Evolutionary conservation across 2,797 vertebrate genomes (phyloP).

Genomic region (Cynodonichthys magdalenae): DNA sequence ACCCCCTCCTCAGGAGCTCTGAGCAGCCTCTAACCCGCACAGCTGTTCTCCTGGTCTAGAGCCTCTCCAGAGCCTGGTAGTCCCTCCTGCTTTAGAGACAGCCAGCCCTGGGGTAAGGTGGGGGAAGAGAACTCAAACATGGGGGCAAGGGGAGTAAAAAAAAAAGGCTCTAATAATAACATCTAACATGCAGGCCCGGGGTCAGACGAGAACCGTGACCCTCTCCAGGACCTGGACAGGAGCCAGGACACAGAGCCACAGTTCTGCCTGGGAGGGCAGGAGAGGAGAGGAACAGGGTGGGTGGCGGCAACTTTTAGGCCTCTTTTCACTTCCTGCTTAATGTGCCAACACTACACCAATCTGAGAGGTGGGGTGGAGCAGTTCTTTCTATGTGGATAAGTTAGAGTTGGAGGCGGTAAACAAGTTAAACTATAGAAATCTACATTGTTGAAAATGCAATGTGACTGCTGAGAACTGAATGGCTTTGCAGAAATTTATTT

Average conservation of each 20-base stretch:
- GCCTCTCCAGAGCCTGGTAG: conserved; percentile 73
- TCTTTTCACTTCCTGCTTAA: conserved; percentile 74
- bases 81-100: conserved; percentile 78
- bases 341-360: conserved; percentile 27
- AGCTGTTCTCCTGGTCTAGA: conserved; percentile 84
- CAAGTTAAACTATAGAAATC: conserved; percentile 31
- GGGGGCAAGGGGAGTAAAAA: conserved; percentile 58
- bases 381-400: conserved; percentile 17
- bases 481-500: too few species aligned
- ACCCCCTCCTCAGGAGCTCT: conserved; percentile 42
- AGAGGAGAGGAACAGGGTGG: conserved; percentile 40
- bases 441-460: too few species aligned
- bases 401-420: conserved; percentile 25
- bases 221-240: conserved; percentile 85
- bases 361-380: conserved; percentile 29
- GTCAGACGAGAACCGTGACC: conserved; percentile 85
- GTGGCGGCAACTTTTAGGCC: conserved; percentile 61
- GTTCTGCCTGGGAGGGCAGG: conserved; percentile 56
- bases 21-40: conserved; percentile 75
- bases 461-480: too few species aligned
- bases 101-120: conserved; percentile 79
- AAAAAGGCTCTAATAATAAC: conserved; percentile 89
- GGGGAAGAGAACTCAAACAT: not conserved
- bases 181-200: conserved; percentile 87
- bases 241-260: conserved; percentile 81